Evolutionary conservation across 2,113 vertebrate species (phyloP), one percentile per base, ranked within the genome.

Genomic region (Calypte anna): DNA sequence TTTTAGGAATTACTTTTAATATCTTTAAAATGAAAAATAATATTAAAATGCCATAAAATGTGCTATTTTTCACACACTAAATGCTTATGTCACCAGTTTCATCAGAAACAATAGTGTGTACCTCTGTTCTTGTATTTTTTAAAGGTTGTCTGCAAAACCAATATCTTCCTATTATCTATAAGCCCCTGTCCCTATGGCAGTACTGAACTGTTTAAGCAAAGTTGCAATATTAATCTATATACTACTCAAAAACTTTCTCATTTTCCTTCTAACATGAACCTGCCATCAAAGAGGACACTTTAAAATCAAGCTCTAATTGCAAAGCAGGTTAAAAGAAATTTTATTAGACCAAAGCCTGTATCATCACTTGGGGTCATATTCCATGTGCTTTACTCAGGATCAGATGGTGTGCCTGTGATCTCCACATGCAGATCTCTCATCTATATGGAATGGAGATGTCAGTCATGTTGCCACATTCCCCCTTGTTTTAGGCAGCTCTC

Each of bases 241-340:
- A 57, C 61, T 64, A 78, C 50, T 76, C 3, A 2, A 84, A 91
- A 93, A 33, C 62, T 85, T 89, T 93, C 92, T 82, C 40, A 31
- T 91, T 91, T 92, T 92, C 54, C 27, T 87, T 95, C 85, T 87
- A 87, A 91, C 40, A 55, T 5, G 36, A 94, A 82, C 59, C 72
- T 92, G 76, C 73, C 53, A 77, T 75, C 73, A 88, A 46, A 85
- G 75, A 91, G 63, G 67, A 85, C 4, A 13, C 66, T 93, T 93
- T 73, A 62, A 85, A 95, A 94, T 82, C 59, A 88, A 81, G 46
- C 51, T 92, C n/a, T 96, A 92, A 91, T 97, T 95, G 87, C 83
- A 92, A 94, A 92, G 82, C 58, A 92, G 63, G 78, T 87, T 92
- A 87, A 87, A 96, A 92, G 36, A 92, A 63, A 70, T 68, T 88